Base-by-base conservation (phyloP, 2,888 invertebrate genomes). In the Anthrax anthrax region DNA sequence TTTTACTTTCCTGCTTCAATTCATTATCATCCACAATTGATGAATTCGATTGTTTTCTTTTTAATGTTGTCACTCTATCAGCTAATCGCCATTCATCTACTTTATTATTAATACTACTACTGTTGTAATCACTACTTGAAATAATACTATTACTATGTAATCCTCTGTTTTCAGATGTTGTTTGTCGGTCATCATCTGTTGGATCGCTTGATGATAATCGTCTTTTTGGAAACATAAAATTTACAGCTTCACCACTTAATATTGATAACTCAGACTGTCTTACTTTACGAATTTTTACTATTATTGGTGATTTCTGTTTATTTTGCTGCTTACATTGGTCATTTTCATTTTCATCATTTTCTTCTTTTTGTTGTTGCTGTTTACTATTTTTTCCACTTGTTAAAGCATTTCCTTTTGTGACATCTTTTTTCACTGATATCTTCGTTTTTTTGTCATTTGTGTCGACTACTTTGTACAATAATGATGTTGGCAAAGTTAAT, bases 211-310 rank as follows among this genome's bases (percentile, higher is more conserved):
- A 64, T 37, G 58, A 58, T 12, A 58, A 56, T 1, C 57, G 55
- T n/a, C 29, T 9, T 54, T 76, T 79, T 0, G 86, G 82, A 60
- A 89, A 89, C 77, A 89, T 80, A 60, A 89, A 89, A 55, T 83
- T 87, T 57, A 87, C 87, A 0, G 89, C 89, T 62, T 89, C 88
- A 55, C 86, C 84, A 58, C 85, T 87, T 42, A 89, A 65, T 43
- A 81, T 75, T 1, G 80, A 78, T 43, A 88, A 60, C 62, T 87
- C 85, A 0, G 84, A 80, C 43, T 77, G 76, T 5, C 85, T 71
- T 17, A 85, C 77, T 52, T 84, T 81, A 44, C 79, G 77, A 56
- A 85, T 83, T 58, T 84, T 81, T 1, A 85, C 84, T 18, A 84
- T 81, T 23, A 83, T 17, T 60, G 74, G 48, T 60, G 74, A 60